Evolutionary conservation across 2,888 invertebrate genomes (phyloP).

Genomic region (Anthrax anthrax): DNA sequence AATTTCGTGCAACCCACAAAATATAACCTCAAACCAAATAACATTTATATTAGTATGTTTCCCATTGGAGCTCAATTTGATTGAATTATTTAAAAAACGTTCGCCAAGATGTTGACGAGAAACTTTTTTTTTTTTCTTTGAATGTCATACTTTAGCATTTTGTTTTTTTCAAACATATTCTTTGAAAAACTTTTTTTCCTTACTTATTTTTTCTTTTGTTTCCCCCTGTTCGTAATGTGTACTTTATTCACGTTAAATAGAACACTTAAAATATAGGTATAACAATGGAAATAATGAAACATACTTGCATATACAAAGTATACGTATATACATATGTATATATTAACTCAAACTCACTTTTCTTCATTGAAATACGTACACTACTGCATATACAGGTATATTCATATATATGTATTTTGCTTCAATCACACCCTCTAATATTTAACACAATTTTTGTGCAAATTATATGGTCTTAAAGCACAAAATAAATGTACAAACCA

Average conservation of each 20-base stretch:
- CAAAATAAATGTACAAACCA: background rate
- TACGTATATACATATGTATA: no score
- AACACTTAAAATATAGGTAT: no score
- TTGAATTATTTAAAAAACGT: slow-evolving; percentile 21
- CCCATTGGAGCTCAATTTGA: slow-evolving; percentile 14
- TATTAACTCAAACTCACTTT: no score
- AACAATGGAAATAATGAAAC: no score
- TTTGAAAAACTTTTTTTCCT: background rate
- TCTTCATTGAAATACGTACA: background rate
- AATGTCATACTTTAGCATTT: slow-evolving; percentile 17
- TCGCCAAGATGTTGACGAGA: slow-evolving; percentile 15
- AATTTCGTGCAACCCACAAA: slow-evolving; percentile 12
- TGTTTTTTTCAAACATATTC: background rate
- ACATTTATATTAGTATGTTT: background rate
- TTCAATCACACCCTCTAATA: no score
- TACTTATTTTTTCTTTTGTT: slow-evolving; percentile 1
- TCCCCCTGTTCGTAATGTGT: slow-evolving; percentile 1
- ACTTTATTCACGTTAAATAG: no score
- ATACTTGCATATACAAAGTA: no score
- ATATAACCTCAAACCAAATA: slow-evolving; percentile 11
- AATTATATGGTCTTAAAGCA: no score
- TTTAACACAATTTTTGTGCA: no score
- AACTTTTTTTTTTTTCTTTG: slow-evolving; percentile 15
- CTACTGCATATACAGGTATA: no score
- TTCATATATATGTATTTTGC: background rate